Base-by-base conservation (phyloP, 2,797 vertebrate genomes). In the Emydoidea blandingii region DNA sequence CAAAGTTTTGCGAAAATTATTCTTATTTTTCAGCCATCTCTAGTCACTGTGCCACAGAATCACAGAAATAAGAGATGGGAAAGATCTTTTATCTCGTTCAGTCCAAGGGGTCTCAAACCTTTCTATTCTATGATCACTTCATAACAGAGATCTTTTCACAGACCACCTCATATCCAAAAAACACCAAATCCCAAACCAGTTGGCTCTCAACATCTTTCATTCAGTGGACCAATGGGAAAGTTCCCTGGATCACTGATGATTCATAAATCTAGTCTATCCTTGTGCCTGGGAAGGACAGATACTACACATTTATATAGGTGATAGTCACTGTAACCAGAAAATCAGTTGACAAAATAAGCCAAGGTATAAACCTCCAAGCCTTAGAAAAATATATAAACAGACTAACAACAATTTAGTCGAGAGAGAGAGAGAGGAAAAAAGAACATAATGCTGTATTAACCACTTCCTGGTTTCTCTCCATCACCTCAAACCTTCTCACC, bases 241-340 rank as follows among this genome's bases (percentile, higher is more conserved):
- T 29, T 49, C 44, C 15, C 5, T 31, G 29, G 74, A 47, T 78
- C 7, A 49, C 14, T 78, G 74, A 29, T 49, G 41, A 29, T 78
- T 47, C 44, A 78, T 31, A 12, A 31, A 31, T 31, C 27, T 25
- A 47, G 44, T 78, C 44, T 15, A 31, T 72, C 74, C 27, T 47
- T 14, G 27, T 78, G 25, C 74, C 27, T 16, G 41, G 12, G 4
- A 49, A 49, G 74, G 27, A 29, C 74, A 49, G 27, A 16, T 6
- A 78, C 74, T 31, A 5, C 27, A 78, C 34, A 78, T 56, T 57
- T 0, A 0, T 27, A 31, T 25, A 27, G 89, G 11, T 65, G 1
- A 79, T 79, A 50, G 86, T 23, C 88, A 34, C 3, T 94, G 80
- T 92, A 25, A 88, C 83, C 4, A 86, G 72, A 93, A 95, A 95